phyloP scores from a whole-genome alignment of 2,797 vertebrate species.

The Protosalanx chinensis region DNA sequence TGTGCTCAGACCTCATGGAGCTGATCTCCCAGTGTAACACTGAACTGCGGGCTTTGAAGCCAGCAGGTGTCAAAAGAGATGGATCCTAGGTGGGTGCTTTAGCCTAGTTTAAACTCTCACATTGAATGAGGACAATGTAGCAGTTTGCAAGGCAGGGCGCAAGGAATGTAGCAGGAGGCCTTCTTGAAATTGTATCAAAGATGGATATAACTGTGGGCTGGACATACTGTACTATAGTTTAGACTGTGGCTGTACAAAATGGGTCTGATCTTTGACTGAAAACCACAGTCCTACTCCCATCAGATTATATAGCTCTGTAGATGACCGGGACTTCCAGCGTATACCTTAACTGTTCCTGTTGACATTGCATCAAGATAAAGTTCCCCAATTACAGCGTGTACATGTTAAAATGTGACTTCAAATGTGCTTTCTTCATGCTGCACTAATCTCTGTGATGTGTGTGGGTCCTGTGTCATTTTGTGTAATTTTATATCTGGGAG shows the following conservation, averaged over 20 bases:
- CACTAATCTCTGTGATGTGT: not conserved
- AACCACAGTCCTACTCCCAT: constrained; percentile 37
- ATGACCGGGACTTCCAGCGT: constrained; percentile 28
- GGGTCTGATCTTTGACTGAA: not conserved
- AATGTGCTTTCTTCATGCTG: constrained; percentile 8
- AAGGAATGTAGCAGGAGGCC: not conserved
- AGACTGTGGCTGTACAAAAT: not conserved
- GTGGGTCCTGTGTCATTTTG: not conserved
- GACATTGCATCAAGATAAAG: constrained; percentile 16
- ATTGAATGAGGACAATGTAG: constrained; percentile 19
- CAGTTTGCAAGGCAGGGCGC: not conserved
- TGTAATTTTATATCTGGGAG: no score
- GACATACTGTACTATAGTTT: constrained; percentile 19
- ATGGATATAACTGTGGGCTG: constrained; percentile 28
- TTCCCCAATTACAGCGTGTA: not conserved
- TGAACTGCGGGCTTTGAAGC: constrained; percentile 16
- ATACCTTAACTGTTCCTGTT: constrained; percentile 37
- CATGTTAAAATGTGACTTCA: not conserved
- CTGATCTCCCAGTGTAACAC: not conserved
- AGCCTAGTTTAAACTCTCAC: not conserved
- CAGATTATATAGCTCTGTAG: constrained; percentile 20
- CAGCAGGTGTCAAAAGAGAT: constrained; percentile 31
- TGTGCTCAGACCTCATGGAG: not conserved
- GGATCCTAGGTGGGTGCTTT: not conserved
- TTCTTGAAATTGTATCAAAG: not conserved